Conservation (phyloP, 2,113 vertebrate genomes). For the Chamaetylas fuelleborni region DNA sequence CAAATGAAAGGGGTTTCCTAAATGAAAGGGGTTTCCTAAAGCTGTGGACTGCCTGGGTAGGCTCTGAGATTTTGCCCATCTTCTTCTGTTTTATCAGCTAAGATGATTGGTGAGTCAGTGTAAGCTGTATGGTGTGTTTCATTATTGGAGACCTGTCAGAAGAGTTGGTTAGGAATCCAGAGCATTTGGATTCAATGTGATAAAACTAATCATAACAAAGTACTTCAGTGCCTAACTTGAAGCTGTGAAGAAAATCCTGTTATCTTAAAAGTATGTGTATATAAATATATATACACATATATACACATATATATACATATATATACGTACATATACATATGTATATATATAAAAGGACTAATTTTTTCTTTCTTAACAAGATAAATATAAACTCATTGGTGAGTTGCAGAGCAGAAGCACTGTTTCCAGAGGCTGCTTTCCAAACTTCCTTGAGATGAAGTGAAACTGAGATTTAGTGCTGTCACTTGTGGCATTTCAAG, state of each 20-base stretch:
- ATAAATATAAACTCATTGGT: not conserved
- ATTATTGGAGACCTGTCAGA: slow-evolving; percentile 44
- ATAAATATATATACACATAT: no score
- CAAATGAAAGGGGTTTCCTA: not conserved
- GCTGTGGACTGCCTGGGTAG: not conserved
- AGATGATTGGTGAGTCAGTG: not conserved
- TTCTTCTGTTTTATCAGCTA: slow-evolving; percentile 39
- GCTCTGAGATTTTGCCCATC: not conserved
- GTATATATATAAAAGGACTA: not conserved
- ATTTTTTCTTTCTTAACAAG: not conserved
- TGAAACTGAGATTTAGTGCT: not conserved
- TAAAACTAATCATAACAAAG: slow-evolving; percentile 59
- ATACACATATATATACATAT: no score
- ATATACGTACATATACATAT: no score
- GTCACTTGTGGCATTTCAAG: not conserved
- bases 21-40: not conserved
- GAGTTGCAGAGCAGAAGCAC: not conserved
- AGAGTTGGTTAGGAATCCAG: slow-evolving; percentile 29
- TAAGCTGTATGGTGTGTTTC: not conserved
- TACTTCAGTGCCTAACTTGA: not conserved
- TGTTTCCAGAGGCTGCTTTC: slow-evolving; percentile 33
- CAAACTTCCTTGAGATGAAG: not conserved
- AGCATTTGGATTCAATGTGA: slow-evolving; percentile 13
- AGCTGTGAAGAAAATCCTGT: slow-evolving; percentile 54
- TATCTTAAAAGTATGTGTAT: slow-evolving; percentile 31